Percentiles rank a stretch among this genome's conserved stretches.
Evolutionary conservation across 1,140 invertebrate genomes (phyloP).

Genomic region (Scaptomyza pallida): DNA sequence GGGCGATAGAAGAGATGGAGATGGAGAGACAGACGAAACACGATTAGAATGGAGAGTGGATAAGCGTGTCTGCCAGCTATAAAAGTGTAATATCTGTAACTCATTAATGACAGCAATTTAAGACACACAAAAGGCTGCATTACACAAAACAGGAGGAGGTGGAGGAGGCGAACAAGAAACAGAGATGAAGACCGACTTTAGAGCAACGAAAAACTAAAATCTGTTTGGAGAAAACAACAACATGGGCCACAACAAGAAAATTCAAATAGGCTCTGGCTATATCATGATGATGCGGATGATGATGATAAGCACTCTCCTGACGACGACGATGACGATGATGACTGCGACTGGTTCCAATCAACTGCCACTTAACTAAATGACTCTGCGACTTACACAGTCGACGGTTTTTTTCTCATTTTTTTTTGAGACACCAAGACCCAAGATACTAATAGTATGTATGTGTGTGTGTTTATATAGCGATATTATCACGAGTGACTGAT

Average conservation of each 20-base stretch:
- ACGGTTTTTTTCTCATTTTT: conserved; percentile 21
- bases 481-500: conserved; percentile 81
- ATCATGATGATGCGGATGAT: conserved; percentile 26
- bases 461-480: conserved; percentile 49
- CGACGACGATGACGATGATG: conserved; percentile 16
- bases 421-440: conserved; percentile 23
- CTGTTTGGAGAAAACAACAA: conserved; percentile 31
- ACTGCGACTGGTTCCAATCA: conserved; percentile 76
- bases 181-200: background rate
- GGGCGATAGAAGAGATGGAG: background rate
- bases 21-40: conserved; percentile 36
- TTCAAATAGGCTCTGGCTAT: conserved; percentile 33
- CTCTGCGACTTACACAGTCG: conserved; percentile 66
- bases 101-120: conserved; percentile 79
- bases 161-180: conserved; percentile 1
- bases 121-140: conserved; percentile 36
- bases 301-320: background rate
- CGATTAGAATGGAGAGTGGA: conserved; percentile 75
- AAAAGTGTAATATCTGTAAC: conserved; percentile 83
- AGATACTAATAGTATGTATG: conserved; percentile 24
- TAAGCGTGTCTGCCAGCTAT: conserved; percentile 79
- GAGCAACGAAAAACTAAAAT: conserved; percentile 33
- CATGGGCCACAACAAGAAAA: conserved; percentile 23
- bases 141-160: background rate
- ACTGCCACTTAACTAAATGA: conserved; percentile 82